Percentiles rank a stretch among this genome's conserved stretches.
Evolutionary conservation across 2,888 invertebrate species (phyloP).

Genomic region (Mesorhabditis belari): DNA sequence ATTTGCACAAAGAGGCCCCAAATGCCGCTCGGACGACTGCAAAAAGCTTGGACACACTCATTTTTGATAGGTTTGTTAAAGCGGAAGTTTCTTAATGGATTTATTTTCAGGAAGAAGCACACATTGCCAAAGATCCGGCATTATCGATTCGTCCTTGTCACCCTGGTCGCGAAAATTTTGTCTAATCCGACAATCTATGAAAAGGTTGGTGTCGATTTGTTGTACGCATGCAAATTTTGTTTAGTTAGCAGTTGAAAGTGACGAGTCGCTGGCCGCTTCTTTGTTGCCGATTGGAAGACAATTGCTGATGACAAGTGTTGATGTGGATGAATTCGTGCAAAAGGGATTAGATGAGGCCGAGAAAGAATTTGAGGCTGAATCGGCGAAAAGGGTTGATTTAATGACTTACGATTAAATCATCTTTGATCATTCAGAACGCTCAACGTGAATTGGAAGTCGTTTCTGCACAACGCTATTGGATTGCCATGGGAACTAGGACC

Average conservation of each 20-base stretch:
- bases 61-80: constrained; percentile 9
- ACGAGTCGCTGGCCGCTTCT: constrained; percentile 29
- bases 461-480: constrained; percentile 30
- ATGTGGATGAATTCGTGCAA: constrained; percentile 35
- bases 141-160: constrained; percentile 73
- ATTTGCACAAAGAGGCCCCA: constrained; percentile 6
- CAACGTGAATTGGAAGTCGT: background rate
- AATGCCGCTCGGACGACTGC: no score
- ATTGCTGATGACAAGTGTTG: constrained; percentile 31
- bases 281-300: constrained; percentile 31
- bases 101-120: constrained; percentile 60
- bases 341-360: constrained; percentile 10
- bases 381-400: constrained; percentile 4
- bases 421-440: background rate
- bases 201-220: constrained; percentile 55
- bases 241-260: constrained; percentile 24
- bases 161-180: constrained; percentile 68
- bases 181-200: constrained; percentile 68
- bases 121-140: constrained; percentile 73
- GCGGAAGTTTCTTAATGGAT: background rate
- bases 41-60: constrained; percentile 8
- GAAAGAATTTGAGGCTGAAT: constrained; percentile 4
- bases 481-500: constrained; percentile 29
- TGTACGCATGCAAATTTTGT: no score
- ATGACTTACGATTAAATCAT: background rate